Conservation (phyloP, 1,140 invertebrate species). For the Lutraria rhynchaena region DNA sequence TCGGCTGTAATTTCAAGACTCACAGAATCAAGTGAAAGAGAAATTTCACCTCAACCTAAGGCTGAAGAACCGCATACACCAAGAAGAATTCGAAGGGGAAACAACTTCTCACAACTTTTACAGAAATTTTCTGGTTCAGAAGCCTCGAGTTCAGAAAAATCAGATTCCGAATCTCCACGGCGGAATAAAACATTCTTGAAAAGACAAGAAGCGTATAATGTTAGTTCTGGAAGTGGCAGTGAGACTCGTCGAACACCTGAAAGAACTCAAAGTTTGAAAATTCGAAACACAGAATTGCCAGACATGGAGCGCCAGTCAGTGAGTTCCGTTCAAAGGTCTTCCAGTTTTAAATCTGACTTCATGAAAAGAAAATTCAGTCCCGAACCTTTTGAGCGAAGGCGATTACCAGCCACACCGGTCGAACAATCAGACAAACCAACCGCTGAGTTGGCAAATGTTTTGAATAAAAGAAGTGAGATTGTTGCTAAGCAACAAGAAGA, state of each 20-base stretch:
- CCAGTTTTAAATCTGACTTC: conserved; percentile 69
- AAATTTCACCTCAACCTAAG: conserved; percentile 24
- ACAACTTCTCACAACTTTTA: conserved; percentile 65
- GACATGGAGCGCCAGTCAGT: conserved; percentile 37
- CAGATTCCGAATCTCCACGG: conserved; percentile 58
- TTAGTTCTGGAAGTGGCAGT: conserved; percentile 63
- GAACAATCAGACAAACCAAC: conserved; percentile 61
- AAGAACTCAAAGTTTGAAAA: conserved; percentile 64
- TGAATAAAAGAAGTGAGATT: conserved; percentile 63
- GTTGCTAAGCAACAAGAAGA: conserved; percentile 64
- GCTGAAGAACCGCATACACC: conserved; percentile 51
- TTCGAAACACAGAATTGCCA: conserved; percentile 16
- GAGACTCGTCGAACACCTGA: conserved; percentile 65
- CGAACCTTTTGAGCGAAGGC: conserved; percentile 45
- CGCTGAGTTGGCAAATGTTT: conserved; percentile 63
- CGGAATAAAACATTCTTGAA: conserved; percentile 57
- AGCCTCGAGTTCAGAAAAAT: conserved; percentile 62
- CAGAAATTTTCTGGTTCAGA: conserved; percentile 69
- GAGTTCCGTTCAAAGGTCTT: conserved; percentile 63
- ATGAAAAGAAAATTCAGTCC: conserved; percentile 64
- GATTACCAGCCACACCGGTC: conserved; percentile 40
- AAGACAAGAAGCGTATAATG: conserved; percentile 64
- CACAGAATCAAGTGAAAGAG: conserved; percentile 60
- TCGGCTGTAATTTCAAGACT: conserved; percentile 64
- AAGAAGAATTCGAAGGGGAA: conserved; percentile 61